Evolutionary conservation across 2,888 invertebrate genomes (phyloP).

Genomic region (Nymphalis polychloros): DNA sequence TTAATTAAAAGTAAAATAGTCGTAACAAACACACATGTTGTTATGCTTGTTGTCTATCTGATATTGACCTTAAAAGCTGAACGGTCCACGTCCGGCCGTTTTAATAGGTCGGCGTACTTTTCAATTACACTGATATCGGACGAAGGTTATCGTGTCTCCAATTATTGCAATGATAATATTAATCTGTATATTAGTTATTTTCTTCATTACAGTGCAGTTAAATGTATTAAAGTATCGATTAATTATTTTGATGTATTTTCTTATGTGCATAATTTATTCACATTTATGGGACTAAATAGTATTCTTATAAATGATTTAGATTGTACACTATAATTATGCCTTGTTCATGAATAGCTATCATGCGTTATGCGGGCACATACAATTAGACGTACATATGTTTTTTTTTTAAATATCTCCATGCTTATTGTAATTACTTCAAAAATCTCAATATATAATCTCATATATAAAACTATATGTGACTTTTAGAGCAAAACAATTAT

Average conservation of each 20-base stretch:
- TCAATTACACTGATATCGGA: conserved; percentile 30
- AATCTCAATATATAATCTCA: background rate
- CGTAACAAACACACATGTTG: background rate
- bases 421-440: no score
- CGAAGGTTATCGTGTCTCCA: conserved; percentile 31
- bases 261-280: no score
- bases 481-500: background rate
- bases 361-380: no score
- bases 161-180: conserved; percentile 10
- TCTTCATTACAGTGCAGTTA: background rate
- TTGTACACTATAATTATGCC: no score
- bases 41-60: conserved; percentile 13
- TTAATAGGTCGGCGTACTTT: conserved; percentile 38
- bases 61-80: conserved; percentile 31
- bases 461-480: background rate
- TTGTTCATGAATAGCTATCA: no score
- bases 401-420: no score
- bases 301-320: no score
- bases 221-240: no score
- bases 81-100: conserved; percentile 29
- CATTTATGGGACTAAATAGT: no score
- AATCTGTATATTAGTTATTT: background rate
- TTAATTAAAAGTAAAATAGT: background rate
- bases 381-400: no score
- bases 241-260: no score